Conservation (phyloP, 1,140 invertebrate genomes). For the Bacillus rossius region DNA sequence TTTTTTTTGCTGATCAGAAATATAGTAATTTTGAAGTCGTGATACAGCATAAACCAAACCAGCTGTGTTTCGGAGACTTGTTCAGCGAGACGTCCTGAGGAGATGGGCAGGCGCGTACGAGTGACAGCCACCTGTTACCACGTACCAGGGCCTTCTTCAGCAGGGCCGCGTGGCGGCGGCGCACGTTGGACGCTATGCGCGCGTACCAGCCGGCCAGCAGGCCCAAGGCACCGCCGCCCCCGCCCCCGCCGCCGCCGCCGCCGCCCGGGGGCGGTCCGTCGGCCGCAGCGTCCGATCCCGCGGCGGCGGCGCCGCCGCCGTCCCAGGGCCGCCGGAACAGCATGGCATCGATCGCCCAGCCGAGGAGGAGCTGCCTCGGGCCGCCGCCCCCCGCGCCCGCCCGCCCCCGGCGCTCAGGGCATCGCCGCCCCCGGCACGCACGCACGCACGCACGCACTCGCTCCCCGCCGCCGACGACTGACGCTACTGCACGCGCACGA, state of each 20-base stretch:
- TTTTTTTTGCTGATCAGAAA: no score
- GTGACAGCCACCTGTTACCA: slow-evolving; percentile 1
- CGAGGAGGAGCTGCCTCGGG: slow-evolving; percentile 8
- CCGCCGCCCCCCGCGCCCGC: not conserved
- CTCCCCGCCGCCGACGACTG: not conserved
- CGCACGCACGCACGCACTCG: not conserved
- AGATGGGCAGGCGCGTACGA: no score
- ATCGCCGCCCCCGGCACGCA: not conserved
- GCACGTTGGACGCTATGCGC: slow-evolving; percentile 43
- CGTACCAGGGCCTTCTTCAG: slow-evolving; percentile 43
- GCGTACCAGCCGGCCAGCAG: slow-evolving; percentile 40
- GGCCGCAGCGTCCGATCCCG: slow-evolving; percentile 34
- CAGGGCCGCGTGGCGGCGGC: slow-evolving; percentile 40
- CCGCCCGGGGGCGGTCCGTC: slow-evolving; percentile 26
- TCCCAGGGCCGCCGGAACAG: slow-evolving; percentile 20
- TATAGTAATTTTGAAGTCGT: no score
- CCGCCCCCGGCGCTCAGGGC: not conserved
- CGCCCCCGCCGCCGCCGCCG: slow-evolving; percentile 27
- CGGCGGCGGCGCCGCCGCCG: slow-evolving; percentile 28
- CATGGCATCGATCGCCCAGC: slow-evolving; percentile 2
- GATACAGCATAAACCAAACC: no score
- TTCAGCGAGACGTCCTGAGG: no score
- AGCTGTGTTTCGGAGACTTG: no score
- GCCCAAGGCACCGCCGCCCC: not conserved
- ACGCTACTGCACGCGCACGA: not conserved